Conservation (phyloP, 2,888 invertebrate species). For the Ditula angustiorana region DNA sequence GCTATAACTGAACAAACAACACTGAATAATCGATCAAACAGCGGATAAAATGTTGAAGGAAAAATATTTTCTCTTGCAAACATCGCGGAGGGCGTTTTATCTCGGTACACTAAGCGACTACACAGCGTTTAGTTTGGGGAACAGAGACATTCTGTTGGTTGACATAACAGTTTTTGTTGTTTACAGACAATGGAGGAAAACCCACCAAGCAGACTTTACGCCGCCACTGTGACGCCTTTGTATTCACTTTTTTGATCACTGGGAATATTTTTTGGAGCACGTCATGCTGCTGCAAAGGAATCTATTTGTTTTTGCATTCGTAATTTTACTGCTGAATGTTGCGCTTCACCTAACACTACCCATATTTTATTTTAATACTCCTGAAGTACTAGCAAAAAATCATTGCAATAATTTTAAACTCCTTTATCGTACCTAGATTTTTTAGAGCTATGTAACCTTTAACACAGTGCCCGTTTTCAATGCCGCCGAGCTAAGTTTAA, state of each 20-base stretch:
- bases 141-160: conserved; percentile 41
- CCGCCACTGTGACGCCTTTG: conserved; percentile 40
- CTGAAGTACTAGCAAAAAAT: background rate
- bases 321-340: background rate
- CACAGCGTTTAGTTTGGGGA: conserved; percentile 38
- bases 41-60: conserved; percentile 18
- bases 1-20: conserved; percentile 9
- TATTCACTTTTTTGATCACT: conserved; percentile 39
- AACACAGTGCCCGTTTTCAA: background rate
- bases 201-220: conserved; percentile 42
- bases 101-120: conserved; percentile 25
- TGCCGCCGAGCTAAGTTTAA: conserved; percentile 5
- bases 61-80: conserved; percentile 11
- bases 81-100: conserved; percentile 14
- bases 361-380: background rate
- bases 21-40: conserved; percentile 24
- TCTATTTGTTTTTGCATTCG: background rate
- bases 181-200: conserved; percentile 44
- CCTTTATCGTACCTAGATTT: background rate
- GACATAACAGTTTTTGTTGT: conserved; percentile 47
- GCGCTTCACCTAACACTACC: background rate
- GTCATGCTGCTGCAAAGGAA: conserved; percentile 10
- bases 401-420: background rate
- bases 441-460: background rate
- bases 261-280: conserved; percentile 19